Conservation (phyloP, 2,797 vertebrate genomes). For the Crenichthys baileyi region DNA sequence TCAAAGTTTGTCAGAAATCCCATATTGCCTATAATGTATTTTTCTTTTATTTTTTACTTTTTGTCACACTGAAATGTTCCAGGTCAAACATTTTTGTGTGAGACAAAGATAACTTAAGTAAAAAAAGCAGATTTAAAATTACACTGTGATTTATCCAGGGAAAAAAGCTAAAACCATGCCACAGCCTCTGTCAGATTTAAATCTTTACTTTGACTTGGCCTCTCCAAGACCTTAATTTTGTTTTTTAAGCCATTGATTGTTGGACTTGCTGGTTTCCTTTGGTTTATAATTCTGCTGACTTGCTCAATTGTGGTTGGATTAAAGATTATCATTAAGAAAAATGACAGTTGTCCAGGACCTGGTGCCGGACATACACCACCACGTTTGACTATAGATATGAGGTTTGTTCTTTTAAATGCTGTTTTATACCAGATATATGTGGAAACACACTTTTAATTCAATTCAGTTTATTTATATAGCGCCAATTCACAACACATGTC, state of each 20-base stretch:
- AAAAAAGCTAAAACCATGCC: background rate
- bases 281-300: background rate
- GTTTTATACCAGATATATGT: background rate
- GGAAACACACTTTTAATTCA: background rate
- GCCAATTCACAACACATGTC: no score
- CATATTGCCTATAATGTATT: background rate
- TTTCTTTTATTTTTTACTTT: background rate
- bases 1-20: background rate
- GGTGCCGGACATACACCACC: background rate
- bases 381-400: background rate
- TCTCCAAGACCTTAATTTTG: background rate
- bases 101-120: background rate
- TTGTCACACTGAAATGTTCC: background rate
- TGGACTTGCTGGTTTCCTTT: background rate
- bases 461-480: no score
- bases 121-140: background rate
- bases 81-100: background rate
- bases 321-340: background rate
- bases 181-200: background rate
- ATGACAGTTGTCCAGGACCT: background rate
- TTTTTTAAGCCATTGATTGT: background rate
- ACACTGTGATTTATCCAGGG: background rate
- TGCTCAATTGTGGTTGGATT: background rate
- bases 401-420: no score
- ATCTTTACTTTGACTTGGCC: background rate